These are phyloP conservation scores for Telmatherina bonti DNA, from an alignment of 2,797 vertebrate genomes.

Conservation along the genomic window DNA sequence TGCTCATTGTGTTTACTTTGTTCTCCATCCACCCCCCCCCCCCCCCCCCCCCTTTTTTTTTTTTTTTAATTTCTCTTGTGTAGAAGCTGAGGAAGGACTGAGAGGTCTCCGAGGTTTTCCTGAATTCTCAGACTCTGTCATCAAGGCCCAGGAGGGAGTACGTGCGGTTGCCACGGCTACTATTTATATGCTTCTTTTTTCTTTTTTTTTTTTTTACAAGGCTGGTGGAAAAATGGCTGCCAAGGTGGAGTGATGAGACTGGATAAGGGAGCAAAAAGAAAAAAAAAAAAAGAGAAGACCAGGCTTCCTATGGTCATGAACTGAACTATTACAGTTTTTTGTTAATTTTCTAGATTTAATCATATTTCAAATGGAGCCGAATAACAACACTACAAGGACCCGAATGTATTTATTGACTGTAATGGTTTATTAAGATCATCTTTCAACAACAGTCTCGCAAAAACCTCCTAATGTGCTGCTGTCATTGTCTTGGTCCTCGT, in stretches of 20 bases:
- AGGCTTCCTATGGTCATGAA: slow-evolving; percentile 70
- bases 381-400: slow-evolving; percentile 85
- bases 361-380: slow-evolving; percentile 80
- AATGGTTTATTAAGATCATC: slow-evolving; percentile 63
- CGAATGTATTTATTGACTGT: slow-evolving; percentile 94
- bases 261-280: slow-evolving; percentile 71
- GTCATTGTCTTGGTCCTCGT: slow-evolving; percentile 61
- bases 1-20: slow-evolving; percentile 51
- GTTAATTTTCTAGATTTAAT: slow-evolving; percentile 59
- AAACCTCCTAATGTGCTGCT: slow-evolving; percentile 87
- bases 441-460: slow-evolving; percentile 74
- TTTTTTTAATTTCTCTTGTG: too few species aligned
- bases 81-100: slow-evolving; percentile 84
- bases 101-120: slow-evolving; percentile 80
- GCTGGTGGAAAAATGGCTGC: slow-evolving; percentile 76
- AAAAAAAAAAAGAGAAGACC: slow-evolving; percentile 65
- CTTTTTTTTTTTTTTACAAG: slow-evolving; percentile 49
- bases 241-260: slow-evolving; percentile 65
- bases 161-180: slow-evolving; percentile 78
- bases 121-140: slow-evolving; percentile 79
- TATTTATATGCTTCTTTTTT: slow-evolving; percentile 70
- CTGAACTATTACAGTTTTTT: slow-evolving; percentile 57
- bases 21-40: slow-evolving; percentile 9
- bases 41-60: not conserved
- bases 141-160: slow-evolving; percentile 78